Percentiles rank a stretch among this genome's conserved stretches.
Evolutionary conservation across 2,888 invertebrate genomes (phyloP).

Genomic region (Macrosoma leucophasiata): DNA sequence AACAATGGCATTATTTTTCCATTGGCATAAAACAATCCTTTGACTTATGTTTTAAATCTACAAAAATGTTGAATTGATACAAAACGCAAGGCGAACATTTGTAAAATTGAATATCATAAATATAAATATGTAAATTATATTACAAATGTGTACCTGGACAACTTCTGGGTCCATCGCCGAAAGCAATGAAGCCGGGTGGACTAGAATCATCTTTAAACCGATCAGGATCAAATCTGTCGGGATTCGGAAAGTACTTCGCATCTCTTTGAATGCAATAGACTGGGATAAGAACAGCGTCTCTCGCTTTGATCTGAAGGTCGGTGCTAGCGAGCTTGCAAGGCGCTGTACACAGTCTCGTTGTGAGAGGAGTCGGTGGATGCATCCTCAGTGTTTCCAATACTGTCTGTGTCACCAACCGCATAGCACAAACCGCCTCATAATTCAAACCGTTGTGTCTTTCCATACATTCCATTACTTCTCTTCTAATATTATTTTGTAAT

Average conservation of each 20-base stretch:
- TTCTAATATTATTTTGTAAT: slow-evolving; percentile 49
- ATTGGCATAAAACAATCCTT: no score
- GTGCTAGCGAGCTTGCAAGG: slow-evolving; percentile 50
- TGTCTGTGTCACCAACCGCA: slow-evolving; percentile 49
- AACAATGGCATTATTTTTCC: no score
- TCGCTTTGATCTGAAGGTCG: slow-evolving; percentile 44
- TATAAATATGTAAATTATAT: no score
- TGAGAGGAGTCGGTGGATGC: slow-evolving; percentile 63
- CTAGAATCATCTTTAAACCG: slow-evolving; percentile 49
- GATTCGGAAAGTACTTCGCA: slow-evolving; percentile 50
- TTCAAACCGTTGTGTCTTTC: slow-evolving; percentile 45
- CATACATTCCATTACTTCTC: slow-evolving; percentile 51
- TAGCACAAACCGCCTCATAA: slow-evolving; percentile 56
- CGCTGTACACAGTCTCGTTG: slow-evolving; percentile 57
- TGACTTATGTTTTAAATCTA: no score
- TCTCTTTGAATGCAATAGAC: slow-evolving; percentile 61
- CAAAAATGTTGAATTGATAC: no score
- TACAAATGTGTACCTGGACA: slow-evolving; percentile 53
- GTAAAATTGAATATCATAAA: no score
- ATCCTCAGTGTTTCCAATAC: slow-evolving; percentile 55
- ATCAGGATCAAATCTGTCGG: slow-evolving; percentile 60
- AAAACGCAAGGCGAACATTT: no score
- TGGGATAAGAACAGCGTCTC: slow-evolving; percentile 57
- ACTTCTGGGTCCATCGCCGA: slow-evolving; percentile 63
- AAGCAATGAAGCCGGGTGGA: slow-evolving; percentile 57